Conservation (phyloP, 2,113 vertebrate genomes). For the Dasyurus viverrinus region DNA sequence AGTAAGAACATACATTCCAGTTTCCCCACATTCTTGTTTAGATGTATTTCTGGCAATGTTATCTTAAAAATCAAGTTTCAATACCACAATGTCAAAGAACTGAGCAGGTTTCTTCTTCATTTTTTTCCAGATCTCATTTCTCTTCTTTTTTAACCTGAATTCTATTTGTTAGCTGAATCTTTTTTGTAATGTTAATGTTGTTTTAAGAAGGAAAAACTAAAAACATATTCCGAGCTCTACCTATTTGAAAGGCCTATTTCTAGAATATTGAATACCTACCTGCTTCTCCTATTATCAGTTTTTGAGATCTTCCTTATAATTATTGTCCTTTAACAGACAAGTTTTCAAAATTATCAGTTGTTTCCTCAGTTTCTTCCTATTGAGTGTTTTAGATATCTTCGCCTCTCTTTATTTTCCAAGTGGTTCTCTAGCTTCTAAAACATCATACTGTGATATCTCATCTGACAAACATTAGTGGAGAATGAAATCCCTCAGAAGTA, state of each 20-base stretch:
- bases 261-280: neutral
- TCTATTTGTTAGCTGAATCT: neutral
- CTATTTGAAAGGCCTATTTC: neutral
- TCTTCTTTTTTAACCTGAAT: neutral
- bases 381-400: neutral
- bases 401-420: neutral
- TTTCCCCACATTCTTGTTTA: neutral
- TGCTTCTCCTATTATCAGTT: neutral
- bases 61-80: constrained; percentile 38
- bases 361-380: neutral
- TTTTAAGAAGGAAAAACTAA: constrained; percentile 1
- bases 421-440: neutral
- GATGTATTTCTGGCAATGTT: constrained; percentile 39
- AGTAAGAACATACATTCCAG: constrained; percentile 43
- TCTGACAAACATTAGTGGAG: neutral
- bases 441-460: neutral
- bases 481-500: neutral
- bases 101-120: neutral
- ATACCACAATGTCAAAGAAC: constrained; percentile 23
- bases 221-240: neutral
- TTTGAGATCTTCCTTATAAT: neutral
- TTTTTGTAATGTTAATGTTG: constrained; percentile 12
- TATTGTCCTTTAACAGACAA: neutral
- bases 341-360: neutral
- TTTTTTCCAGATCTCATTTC: constrained; percentile 1